Evolutionary conservation across 2,113 vertebrate genomes (phyloP).

Genomic region (Leptodactylus fuscus): DNA sequence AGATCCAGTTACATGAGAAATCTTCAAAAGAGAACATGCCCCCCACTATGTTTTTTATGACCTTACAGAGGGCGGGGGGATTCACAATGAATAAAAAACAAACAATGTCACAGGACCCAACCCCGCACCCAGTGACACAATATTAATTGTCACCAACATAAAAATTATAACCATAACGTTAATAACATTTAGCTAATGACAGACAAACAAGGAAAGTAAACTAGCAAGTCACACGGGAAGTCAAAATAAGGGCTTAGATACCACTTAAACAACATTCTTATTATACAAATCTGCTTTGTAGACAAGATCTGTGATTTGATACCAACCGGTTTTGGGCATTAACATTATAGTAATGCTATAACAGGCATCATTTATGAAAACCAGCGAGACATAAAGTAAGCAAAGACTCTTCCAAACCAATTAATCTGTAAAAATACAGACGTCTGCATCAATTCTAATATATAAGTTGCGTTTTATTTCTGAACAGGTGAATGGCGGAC

Average conservation of each 20-base stretch:
- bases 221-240: not conserved
- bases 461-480: too few relatives aligned
- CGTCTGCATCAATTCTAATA: not conserved
- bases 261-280: constrained; percentile 5
- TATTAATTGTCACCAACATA: too few relatives aligned
- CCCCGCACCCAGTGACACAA: too few relatives aligned
- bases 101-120: too few relatives aligned
- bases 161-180: too few relatives aligned
- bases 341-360: not conserved
- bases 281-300: not conserved
- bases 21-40: too few relatives aligned
- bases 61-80: too few relatives aligned
- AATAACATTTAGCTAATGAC: not conserved
- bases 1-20: too few relatives aligned
- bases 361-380: not conserved
- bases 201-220: not conserved
- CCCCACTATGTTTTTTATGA: too few relatives aligned
- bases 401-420: not conserved
- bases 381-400: not conserved
- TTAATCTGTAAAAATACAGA: not conserved
- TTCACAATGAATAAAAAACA: too few relatives aligned
- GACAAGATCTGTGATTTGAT: not conserved
- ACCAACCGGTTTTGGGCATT: not conserved
- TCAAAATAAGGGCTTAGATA: not conserved
- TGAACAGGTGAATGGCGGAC: too few relatives aligned